These are phyloP conservation scores for Chloroceryle amazona DNA, from an alignment of 2,797 vertebrate genomes.

Conservation along the genomic window DNA sequence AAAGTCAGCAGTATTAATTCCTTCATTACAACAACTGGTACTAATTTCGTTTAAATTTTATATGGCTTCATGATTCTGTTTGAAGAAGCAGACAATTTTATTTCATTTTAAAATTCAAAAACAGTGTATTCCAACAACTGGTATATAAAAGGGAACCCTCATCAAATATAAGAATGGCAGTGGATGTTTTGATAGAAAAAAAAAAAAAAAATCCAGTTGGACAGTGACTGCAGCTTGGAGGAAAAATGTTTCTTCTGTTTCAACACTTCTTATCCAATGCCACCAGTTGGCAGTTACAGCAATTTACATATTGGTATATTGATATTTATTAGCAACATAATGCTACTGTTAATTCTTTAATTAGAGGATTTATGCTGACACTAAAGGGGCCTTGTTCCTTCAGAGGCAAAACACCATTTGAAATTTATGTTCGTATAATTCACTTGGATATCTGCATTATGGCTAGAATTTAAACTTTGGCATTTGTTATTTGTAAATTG, in stretches of 20 bases:
- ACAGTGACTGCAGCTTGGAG: background rate
- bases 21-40: background rate
- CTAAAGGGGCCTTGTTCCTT: background rate
- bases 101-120: background rate
- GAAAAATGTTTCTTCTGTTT: background rate
- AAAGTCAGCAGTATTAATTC: slow-evolving; percentile 58
- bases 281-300: background rate
- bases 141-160: background rate
- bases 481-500: background rate
- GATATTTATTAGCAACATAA: background rate
- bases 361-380: background rate
- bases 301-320: background rate
- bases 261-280: background rate
- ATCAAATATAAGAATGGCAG: background rate
- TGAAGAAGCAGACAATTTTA: background rate
- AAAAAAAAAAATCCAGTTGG: background rate
- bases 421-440: background rate
- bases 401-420: background rate
- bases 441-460: background rate
- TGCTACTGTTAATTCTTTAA: background rate
- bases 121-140: background rate
- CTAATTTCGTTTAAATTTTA: background rate
- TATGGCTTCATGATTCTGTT: background rate
- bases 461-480: background rate
- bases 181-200: background rate